phyloP scores from a whole-genome alignment of 2,113 vertebrate genomes.

The Rynchops niger region DNA sequence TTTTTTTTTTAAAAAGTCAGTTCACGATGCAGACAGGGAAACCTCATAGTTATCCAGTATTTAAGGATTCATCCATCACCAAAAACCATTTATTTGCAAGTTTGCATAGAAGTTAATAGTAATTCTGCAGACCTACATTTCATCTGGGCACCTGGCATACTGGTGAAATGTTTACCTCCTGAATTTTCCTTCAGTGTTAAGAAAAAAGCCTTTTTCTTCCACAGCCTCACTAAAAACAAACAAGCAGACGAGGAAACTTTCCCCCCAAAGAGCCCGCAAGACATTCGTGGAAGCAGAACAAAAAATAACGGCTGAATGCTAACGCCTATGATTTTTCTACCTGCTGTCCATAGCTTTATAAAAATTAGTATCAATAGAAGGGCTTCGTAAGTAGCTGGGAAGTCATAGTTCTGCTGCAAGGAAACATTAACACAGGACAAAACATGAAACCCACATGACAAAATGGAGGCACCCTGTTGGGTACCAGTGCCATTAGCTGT shows the following conservation, averaged over 20 bases:
- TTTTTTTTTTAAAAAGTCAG: constrained; percentile 1
- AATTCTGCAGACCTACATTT: constrained; percentile 55
- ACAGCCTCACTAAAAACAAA: constrained; percentile 41
- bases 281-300: constrained; percentile 12
- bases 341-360: neutral
- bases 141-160: constrained; percentile 6
- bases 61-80: constrained; percentile 69
- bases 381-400: neutral
- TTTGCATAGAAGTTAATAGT: constrained; percentile 67
- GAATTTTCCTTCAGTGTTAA: constrained; percentile 13
- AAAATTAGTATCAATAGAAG: neutral
- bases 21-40: constrained; percentile 65
- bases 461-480: neutral
- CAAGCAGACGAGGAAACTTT: neutral
- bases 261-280: neutral
- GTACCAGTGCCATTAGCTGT: neutral
- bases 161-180: constrained; percentile 53
- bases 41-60: constrained; percentile 51
- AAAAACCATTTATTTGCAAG: constrained; percentile 61
- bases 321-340: constrained; percentile 12
- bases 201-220: neutral
- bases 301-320: constrained; percentile 37
- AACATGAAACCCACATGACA: neutral
- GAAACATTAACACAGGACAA: neutral
- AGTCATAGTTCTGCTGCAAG: neutral